Evolutionary conservation across 2,113 vertebrate genomes (phyloP).

Genomic region (Heterochromis multidens): DNA sequence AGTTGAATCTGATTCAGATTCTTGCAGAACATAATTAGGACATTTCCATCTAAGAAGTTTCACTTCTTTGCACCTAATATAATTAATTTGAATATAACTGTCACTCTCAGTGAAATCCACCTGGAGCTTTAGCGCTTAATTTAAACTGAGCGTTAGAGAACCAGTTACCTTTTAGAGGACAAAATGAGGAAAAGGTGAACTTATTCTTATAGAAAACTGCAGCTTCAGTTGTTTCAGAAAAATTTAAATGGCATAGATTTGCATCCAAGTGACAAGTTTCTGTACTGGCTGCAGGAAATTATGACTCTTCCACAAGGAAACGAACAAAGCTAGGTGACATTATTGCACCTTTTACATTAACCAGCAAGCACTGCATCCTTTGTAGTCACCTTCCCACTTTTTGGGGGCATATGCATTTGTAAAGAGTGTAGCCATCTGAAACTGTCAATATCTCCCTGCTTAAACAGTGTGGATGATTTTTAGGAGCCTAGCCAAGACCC

Average conservation of each 20-base stretch:
- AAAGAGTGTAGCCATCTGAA: neutral
- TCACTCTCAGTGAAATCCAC: neutral
- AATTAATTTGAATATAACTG: neutral
- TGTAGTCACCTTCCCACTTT: neutral
- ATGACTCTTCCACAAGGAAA: neutral
- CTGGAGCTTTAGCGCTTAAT: neutral
- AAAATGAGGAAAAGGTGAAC: neutral
- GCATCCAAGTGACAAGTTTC: neutral
- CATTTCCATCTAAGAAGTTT: neutral
- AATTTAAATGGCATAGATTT: neutral
- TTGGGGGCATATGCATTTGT: neutral
- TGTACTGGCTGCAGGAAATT: neutral
- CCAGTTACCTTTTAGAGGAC: neutral
- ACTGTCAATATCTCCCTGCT: neutral
- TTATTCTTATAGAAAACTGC: neutral
- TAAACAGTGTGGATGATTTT: neutral
- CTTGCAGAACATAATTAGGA: neutral
- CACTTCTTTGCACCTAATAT: neutral
- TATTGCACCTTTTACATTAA: neutral
- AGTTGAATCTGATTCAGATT: neutral
- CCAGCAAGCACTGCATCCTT: accelerated
- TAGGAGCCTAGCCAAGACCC: neutral
- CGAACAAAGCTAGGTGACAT: accelerated
- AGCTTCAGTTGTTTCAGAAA: neutral
- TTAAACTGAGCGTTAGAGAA: neutral